Percentiles rank a stretch among this genome's conserved stretches.
These are phyloP conservation scores for Synergus japonicus DNA, from an alignment of 2,888 invertebrate genomes.

Conservation along the genomic window DNA sequence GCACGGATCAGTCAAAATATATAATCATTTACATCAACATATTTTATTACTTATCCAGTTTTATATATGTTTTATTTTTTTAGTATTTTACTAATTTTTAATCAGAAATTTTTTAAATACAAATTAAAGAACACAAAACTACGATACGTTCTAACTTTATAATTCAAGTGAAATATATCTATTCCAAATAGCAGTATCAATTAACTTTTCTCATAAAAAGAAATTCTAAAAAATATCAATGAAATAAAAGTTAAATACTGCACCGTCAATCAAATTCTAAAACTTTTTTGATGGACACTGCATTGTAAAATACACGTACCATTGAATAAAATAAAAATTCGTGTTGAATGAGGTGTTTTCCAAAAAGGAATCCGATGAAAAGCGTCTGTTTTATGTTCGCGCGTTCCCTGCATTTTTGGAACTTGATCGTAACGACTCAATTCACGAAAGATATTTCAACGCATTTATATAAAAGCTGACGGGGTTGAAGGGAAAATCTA, in stretches of 20 bases:
- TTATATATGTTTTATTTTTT: no score
- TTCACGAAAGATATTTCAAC: neutral
- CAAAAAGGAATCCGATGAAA: neutral
- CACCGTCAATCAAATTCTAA: neutral
- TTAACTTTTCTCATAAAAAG: neutral
- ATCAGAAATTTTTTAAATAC: no score
- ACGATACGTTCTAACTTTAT: no score
- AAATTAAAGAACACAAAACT: no score
- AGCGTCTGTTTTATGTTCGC: neutral
- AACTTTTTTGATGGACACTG: neutral
- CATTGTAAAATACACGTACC: neutral
- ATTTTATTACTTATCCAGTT: no score
- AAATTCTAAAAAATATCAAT: neutral
- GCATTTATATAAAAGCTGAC: conserved; percentile 5
- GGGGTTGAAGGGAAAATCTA: conserved; percentile 1
- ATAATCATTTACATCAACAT: no score
- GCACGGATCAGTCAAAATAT: no score
- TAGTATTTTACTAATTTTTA: no score
- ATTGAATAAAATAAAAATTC: neutral
- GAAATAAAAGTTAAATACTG: neutral
- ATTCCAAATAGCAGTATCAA: neutral
- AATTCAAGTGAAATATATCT: no score
- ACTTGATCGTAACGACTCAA: neutral
- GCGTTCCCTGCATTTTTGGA: neutral
- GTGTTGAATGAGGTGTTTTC: neutral